These are phyloP conservation scores for Myanophis thanlyinensis DNA, from an alignment of 2,113 vertebrate genomes.

Conservation along the genomic window DNA sequence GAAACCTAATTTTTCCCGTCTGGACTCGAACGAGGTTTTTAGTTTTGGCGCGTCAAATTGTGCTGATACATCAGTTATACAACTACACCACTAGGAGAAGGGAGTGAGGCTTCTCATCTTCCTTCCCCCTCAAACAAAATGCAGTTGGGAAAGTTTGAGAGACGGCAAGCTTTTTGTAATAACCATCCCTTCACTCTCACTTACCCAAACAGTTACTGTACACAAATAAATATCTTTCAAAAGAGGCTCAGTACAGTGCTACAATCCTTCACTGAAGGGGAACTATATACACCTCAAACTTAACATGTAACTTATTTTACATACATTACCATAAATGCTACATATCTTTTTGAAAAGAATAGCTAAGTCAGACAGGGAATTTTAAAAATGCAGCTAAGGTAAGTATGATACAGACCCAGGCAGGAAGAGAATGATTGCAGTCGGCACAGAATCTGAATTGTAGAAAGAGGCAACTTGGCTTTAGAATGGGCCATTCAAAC, in stretches of 20 bases:
- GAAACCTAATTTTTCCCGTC: constrained; percentile 15
- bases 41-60: neutral
- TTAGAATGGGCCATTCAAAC: neutral
- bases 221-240: constrained; percentile 84
- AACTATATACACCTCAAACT: constrained; percentile 55
- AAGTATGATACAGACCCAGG: neutral
- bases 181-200: constrained; percentile 50
- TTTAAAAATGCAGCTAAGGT: neutral
- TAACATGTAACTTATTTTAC: constrained; percentile 59
- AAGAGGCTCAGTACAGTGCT: constrained; percentile 75
- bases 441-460: neutral
- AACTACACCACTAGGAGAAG: constrained; percentile 25
- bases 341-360: constrained; percentile 18
- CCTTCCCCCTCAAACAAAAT: neutral
- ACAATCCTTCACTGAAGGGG: constrained; percentile 82
- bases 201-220: constrained; percentile 72
- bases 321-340: constrained; percentile 44
- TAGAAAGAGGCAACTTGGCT: neutral
- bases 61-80: constrained; percentile 13
- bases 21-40: neutral
- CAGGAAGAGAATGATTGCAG: neutral
- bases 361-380: constrained; percentile 20
- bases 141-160: constrained; percentile 29
- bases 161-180: constrained; percentile 70
- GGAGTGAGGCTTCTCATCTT: constrained; percentile 27